These are phyloP conservation scores for Macaria liturata DNA, from an alignment of 2,888 invertebrate species.

Conservation along the genomic window DNA sequence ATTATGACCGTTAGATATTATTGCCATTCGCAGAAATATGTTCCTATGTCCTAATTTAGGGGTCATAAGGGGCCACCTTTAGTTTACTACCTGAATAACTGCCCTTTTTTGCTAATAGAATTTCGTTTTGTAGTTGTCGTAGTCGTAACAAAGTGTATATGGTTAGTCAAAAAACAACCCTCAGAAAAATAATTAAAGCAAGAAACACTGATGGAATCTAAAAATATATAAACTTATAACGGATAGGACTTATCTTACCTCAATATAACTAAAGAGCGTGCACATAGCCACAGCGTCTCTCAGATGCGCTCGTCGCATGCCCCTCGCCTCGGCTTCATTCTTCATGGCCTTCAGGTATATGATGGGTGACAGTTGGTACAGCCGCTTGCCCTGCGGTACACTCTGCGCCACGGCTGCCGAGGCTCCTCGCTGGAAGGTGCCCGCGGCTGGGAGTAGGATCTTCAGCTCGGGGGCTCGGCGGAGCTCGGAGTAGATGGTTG, in stretches of 20 bases:
- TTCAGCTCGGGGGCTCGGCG: conserved; percentile 84
- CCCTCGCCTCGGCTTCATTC: conserved; percentile 89
- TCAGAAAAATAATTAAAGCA: too few relatives aligned
- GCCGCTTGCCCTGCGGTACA: conserved; percentile 82
- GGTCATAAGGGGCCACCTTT: too few relatives aligned
- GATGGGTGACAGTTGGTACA: conserved; percentile 90
- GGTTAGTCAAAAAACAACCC: too few relatives aligned
- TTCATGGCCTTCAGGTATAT: conserved; percentile 94
- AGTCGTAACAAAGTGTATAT: too few relatives aligned
- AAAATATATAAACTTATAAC: too few relatives aligned
- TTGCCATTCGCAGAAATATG: too few relatives aligned
- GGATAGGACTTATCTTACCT: conserved; percentile 36
- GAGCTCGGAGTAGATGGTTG: conserved; percentile 87
- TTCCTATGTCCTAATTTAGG: too few relatives aligned
- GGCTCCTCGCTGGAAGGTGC: conserved; percentile 88
- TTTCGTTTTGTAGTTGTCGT: too few relatives aligned
- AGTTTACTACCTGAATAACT: too few relatives aligned
- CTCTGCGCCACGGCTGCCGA: conserved; percentile 87
- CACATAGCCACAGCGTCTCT: conserved; percentile 95
- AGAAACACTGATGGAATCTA: too few relatives aligned
- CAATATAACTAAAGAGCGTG: conserved; percentile 87
- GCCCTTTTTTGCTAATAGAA: too few relatives aligned
- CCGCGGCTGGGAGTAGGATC: conserved; percentile 87
- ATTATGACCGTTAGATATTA: too few relatives aligned
- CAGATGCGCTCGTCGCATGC: conserved; percentile 93